Evolutionary conservation across 1,140 invertebrate genomes (phyloP), one percentile per base, ranked within the genome.

Genomic region (Aphidius ervi): DNA sequence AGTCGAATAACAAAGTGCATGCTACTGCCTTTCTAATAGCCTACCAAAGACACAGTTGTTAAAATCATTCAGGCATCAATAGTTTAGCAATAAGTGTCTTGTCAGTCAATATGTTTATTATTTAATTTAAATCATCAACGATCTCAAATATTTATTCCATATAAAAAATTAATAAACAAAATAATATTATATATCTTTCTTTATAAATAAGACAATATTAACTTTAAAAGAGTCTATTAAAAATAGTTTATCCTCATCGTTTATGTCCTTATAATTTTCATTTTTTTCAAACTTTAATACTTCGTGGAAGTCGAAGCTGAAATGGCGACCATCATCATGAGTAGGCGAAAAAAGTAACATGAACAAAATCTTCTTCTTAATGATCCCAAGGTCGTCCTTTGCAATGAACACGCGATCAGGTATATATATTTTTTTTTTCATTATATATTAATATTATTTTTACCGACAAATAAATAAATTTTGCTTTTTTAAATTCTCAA

Each of bases 331-430:
- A 31, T 31, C 23, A 31, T 31, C 23, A 31, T 31, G 23, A 31
- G 23, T 31, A 3, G 42, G 48, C 50, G 40, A 58, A 59, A 57
- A 55, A 43, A 49, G 63, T 71, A 65, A 55, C 65, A 66, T 68
- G 66, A 67, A 54, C 66, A 52, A 67, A 68, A 68, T 71, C 63
- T 64, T 60, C 50, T 64, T 23, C 52, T 67, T 67, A 65, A 73
- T 71, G 56, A 64, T 54, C 56, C 48, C 70, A 73, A 73, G 72
- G 73, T 68, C 70, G 63, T 57, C 53, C 48, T 58, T 49, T 58
- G n/a, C 5, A 37, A 68, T 67, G 66, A 56, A 57, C 73, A 74
- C 71, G 73, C 71, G 71, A 74, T 71, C 63, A 16, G 16, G 16
- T 16, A 16, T 16, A 16, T 16, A 0, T 16, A 0, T 16, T 16